Base-by-base conservation (phyloP, 2,888 invertebrate genomes). In the Clostera curtula region DNA sequence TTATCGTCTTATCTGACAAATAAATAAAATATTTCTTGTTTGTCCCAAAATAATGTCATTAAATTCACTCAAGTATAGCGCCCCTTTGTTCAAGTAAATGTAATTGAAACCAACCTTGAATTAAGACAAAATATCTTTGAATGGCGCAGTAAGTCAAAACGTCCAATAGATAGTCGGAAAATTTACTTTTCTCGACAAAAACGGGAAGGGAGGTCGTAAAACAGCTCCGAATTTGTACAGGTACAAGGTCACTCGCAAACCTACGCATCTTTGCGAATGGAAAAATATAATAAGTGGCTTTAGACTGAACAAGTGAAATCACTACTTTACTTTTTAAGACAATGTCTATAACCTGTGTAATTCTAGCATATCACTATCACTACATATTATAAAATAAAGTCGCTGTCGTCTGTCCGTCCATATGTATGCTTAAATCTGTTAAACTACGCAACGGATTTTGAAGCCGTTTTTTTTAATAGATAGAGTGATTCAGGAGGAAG, bases 151-250 rank as follows among this genome's bases (percentile, higher is more conserved):
- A 68, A 66, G 60, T 64, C 60, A 69, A 60, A 62, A 68, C 46
- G 59, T 62, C 63, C 61, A 61, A 67, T 65, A 63, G 63, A 59
- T 65, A 63, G 60, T 49, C 50, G 52, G 41, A 56, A 62, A 71
- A 66, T 64, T 61, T 65, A 67, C 68, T 64, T 65, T 65, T 61
- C 53, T 51, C 53, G 43, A 50, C 54, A 55, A 55, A 58, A 62
- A 61, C 56, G 56, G 56, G 60, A 55, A 60, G 59, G 57, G 52
- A 55, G 56, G 52, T 69, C 68, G 68, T 73, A 74, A 74, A 75
- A 66, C 63, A 57, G 32, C 54, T 64, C 60, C 53, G 44, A 55
- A 58, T 61, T 65, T 56, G 53, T 59, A 61, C 54, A 46, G 43
- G 40, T 47, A 43, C 68, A 72, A 70, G 72, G 72, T 71, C 71